Evolutionary conservation across 2,113 vertebrate genomes (phyloP).

Genomic region (Saccopteryx bilineata): DNA sequence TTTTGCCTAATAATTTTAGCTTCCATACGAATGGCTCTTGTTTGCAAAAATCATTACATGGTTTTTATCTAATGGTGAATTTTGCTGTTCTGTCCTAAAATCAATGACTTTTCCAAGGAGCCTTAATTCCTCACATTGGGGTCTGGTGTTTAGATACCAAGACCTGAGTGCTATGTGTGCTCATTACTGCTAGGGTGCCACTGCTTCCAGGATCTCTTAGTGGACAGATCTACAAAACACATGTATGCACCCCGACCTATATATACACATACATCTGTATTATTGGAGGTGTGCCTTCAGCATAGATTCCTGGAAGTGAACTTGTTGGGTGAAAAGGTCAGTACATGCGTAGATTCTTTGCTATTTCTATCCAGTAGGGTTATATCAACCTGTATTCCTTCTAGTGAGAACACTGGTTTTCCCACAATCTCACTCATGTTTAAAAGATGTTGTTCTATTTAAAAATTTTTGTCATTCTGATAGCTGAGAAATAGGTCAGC

Average conservation of each 20-base stretch:
- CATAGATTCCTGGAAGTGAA: neutral
- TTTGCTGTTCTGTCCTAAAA: neutral
- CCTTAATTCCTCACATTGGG: neutral
- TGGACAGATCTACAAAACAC: neutral
- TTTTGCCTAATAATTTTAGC: neutral
- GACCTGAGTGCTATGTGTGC: neutral
- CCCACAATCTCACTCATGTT: neutral
- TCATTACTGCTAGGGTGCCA: no score
- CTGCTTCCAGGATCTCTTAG: neutral
- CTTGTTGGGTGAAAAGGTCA: neutral
- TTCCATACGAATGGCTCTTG: neutral
- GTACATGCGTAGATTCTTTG: neutral
- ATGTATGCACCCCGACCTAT: neutral
- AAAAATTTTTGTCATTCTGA: slow-evolving; percentile 2
- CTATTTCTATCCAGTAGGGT: neutral
- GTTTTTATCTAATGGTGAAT: neutral
- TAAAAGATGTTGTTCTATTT: neutral
- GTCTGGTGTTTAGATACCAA: neutral
- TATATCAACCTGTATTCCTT: neutral
- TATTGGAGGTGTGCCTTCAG: neutral
- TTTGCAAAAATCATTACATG: neutral
- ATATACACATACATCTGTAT: accelerated
- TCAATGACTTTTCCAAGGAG: neutral
- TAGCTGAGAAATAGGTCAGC: neutral
- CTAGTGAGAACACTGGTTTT: neutral